A percentile compares a stretch with the other conserved stretches of the same genome.
phyloP scores from a whole-genome alignment of 2,888 invertebrate species.

The Trissoscelio sp. region DNA sequence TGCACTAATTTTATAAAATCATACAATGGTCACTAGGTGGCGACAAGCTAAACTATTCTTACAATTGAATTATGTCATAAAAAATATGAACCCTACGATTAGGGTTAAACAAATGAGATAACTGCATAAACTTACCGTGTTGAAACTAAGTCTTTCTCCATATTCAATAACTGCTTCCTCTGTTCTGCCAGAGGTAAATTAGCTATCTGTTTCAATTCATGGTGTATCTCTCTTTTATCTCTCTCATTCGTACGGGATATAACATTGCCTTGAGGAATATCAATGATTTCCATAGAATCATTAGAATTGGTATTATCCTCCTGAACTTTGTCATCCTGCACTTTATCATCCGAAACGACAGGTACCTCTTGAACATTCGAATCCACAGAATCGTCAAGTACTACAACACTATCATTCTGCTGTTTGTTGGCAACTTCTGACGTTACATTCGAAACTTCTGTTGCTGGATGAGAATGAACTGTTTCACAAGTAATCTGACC shows the following conservation, averaged over 20 bases:
- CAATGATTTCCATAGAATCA: background rate
- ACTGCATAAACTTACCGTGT: slow-evolving; percentile 49
- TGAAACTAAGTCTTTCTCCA: slow-evolving; percentile 43
- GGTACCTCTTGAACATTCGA: background rate
- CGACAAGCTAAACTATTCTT: no score
- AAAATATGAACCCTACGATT: no score
- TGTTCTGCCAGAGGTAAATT: slow-evolving; percentile 23
- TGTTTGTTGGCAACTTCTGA: background rate
- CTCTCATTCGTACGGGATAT: background rate
- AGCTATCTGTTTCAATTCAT: slow-evolving; percentile 38
- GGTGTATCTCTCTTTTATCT: slow-evolving; percentile 20
- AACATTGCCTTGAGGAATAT: background rate
- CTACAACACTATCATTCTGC: slow-evolving; percentile 24
- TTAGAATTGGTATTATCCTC: background rate
- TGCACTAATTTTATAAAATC: no score
- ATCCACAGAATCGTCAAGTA: slow-evolving; percentile 12
- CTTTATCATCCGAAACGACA: background rate
- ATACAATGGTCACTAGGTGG: no score
- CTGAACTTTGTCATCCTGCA: no score
- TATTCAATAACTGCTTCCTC: slow-evolving; percentile 23
- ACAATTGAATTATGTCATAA: no score
- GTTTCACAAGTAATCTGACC: slow-evolving; percentile 6
- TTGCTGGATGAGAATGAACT: background rate
- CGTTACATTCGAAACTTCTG: background rate
- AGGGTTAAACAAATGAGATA: no score